Conservation (phyloP, 1,140 invertebrate species). For the Parapsyche elsis region DNA sequence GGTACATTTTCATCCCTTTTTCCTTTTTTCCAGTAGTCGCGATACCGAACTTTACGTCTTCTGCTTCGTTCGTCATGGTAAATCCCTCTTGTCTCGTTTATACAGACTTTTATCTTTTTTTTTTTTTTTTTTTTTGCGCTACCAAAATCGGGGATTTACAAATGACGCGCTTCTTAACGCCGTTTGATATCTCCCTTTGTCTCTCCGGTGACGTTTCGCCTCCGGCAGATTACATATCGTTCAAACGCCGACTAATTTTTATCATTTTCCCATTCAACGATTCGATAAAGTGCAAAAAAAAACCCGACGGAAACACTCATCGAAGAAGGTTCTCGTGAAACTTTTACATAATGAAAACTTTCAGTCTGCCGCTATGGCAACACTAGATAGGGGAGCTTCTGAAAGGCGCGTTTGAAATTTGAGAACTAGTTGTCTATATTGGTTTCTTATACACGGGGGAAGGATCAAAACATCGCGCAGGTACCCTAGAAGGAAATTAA, state of each 20-base stretch:
- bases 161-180: conserved; percentile 36
- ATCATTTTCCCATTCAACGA: conserved; percentile 7
- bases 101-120: conserved; percentile 39
- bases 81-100: conserved; percentile 38
- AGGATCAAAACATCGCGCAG: neutral
- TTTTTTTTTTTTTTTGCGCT: conserved; percentile 23
- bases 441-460: neutral
- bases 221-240: conserved; percentile 10
- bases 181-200: conserved; percentile 8
- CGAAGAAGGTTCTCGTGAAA: neutral
- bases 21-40: neutral
- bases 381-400: neutral
- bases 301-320: neutral
- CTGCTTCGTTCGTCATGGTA: conserved; percentile 38
- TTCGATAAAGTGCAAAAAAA: no score
- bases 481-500: conserved; percentile 7
- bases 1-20: conserved; percentile 29
- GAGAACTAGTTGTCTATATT: conserved; percentile 6
- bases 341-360: neutral
- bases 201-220: neutral
- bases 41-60: conserved; percentile 40
- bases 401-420: conserved; percentile 14
- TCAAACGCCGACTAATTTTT: conserved; percentile 1
- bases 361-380: conserved; percentile 15
- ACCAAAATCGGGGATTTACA: conserved; percentile 34